Percentiles rank a stretch among this genome's conserved stretches.
phyloP scores from a whole-genome alignment of 2,888 invertebrate species.

The Mimumesa dahlbomi region DNA sequence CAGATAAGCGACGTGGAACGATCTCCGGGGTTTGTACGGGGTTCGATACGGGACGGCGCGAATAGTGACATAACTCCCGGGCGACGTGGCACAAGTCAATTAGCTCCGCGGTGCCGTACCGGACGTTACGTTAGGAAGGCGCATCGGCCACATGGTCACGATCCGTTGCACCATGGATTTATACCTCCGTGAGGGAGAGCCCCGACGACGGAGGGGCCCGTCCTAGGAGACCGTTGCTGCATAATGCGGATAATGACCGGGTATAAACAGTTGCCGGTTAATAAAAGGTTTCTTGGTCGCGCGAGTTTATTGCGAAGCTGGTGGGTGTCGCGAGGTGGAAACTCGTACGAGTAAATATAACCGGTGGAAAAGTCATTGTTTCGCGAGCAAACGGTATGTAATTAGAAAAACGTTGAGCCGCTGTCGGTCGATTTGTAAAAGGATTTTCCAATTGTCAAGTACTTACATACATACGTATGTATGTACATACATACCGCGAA shows the following conservation, averaged over 20 bases:
- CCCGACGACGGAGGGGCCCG: slow-evolving; percentile 15
- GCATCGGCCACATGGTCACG: slow-evolving; percentile 48
- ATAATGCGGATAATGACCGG: slow-evolving; percentile 46
- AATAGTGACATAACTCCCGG: slow-evolving; percentile 51
- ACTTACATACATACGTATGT: no score
- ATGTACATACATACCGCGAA: no score
- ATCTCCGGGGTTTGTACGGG: slow-evolving; percentile 16
- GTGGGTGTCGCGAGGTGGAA: no score
- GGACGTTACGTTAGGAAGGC: slow-evolving; percentile 29
- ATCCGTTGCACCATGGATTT: slow-evolving; percentile 52
- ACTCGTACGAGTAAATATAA: no score
- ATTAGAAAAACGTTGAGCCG: no score
- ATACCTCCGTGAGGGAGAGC: slow-evolving; percentile 31
- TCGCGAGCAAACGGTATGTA: no score
- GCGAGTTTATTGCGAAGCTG: neutral
- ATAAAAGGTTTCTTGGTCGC: slow-evolving; percentile 27
- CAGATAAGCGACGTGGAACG: neutral
- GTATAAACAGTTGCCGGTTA: slow-evolving; percentile 44
- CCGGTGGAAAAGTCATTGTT: no score
- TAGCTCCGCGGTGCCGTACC: slow-evolving; percentile 46
- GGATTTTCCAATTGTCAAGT: no score
- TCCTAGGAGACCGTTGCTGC: slow-evolving; percentile 27
- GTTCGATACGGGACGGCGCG: slow-evolving; percentile 17
- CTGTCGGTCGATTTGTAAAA: no score
- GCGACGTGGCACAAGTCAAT: slow-evolving; percentile 46